These are phyloP conservation scores for Perca schrenkii DNA, from an alignment of 2,113 vertebrate genomes.

Conservation along the genomic window DNA sequence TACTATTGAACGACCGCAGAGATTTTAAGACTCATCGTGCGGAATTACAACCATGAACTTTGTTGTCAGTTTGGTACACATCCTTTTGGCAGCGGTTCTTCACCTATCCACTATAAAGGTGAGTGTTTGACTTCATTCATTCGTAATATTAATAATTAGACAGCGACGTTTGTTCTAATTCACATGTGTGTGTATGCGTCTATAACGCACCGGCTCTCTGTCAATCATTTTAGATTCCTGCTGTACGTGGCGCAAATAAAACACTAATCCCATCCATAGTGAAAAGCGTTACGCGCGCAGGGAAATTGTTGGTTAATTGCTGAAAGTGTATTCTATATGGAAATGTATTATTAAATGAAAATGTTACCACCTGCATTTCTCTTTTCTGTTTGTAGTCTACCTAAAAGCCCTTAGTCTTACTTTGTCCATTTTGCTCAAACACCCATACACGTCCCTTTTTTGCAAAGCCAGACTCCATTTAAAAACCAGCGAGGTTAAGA, in stretches of 20 bases:
- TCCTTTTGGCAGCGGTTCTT: constrained; percentile 77
- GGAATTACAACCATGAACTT: constrained; percentile 86
- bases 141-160: background rate
- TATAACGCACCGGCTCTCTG: background rate
- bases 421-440: background rate
- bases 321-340: no score
- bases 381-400: background rate
- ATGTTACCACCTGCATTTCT: background rate
- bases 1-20: constrained; percentile 26
- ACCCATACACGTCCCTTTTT: background rate
- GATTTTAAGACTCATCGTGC: constrained; percentile 53
- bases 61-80: constrained; percentile 79
- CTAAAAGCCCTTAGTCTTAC: background rate
- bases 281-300: background rate
- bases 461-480: background rate
- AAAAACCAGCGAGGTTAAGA: background rate
- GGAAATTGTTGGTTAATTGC: no score
- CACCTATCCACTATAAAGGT: constrained; percentile 80
- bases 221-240: background rate
- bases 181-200: background rate
- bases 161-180: background rate
- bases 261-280: background rate
- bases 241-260: background rate
- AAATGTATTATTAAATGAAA: no score
- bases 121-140: constrained; percentile 38